Percentiles rank a stretch among this genome's conserved stretches.
Evolutionary conservation across 37 sponge, comb jelly and placozoan genomes (phyloP).

Genomic region (Axinella damicornis): DNA sequence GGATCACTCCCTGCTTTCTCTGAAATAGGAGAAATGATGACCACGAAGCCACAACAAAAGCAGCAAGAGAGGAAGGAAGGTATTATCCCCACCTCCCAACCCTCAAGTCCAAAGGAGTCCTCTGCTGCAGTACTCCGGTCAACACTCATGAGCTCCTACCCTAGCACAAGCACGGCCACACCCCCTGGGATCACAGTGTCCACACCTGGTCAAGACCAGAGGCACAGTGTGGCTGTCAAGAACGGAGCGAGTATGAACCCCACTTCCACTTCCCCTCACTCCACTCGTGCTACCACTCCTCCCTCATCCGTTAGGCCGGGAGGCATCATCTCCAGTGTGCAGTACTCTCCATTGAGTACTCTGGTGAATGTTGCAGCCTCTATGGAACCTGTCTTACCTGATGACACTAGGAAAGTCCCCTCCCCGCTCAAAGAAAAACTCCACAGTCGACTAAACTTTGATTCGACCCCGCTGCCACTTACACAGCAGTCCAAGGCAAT

Average conservation of each 20-base stretch:
- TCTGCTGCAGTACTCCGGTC: conserved; percentile 18
- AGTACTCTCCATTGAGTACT: background rate
- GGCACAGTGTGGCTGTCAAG: conserved; percentile 49
- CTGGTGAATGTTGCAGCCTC: conserved; percentile 47
- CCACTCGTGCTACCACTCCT: too few relatives aligned
- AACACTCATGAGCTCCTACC: conserved; percentile 39
- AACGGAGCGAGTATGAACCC: too few relatives aligned
- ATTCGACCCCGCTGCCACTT: too few relatives aligned
- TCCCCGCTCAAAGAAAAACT: background rate
- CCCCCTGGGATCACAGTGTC: background rate
- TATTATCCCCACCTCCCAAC: conserved; percentile 15
- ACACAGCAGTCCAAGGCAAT: too few relatives aligned
- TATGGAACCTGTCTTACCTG: conserved; percentile 19
- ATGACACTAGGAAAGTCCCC: background rate
- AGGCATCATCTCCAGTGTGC: too few relatives aligned
- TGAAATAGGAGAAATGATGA: background rate
- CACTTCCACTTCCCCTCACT: background rate
- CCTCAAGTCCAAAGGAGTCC: conserved; percentile 19
- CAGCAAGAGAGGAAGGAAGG: background rate
- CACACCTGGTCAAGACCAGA: conserved; percentile 44
- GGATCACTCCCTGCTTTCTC: background rate
- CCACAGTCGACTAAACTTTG: too few relatives aligned
- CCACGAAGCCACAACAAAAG: background rate
- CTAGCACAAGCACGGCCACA: background rate
- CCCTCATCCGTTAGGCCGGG: too few relatives aligned